phyloP scores from a whole-genome alignment of 1,140 invertebrate genomes.

The Aphidius gifuensis region DNA sequence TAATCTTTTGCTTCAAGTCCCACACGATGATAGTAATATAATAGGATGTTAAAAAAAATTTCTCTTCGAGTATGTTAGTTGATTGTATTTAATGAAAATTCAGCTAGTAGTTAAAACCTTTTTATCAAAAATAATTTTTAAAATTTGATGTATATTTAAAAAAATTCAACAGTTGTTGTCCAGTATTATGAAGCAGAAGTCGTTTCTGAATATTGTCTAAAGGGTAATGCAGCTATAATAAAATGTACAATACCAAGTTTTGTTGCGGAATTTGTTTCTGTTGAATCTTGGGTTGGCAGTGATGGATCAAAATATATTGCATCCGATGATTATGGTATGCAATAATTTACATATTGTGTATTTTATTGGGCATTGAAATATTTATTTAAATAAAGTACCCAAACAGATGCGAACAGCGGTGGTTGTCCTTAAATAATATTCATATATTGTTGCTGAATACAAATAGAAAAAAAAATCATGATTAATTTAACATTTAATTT shows the following conservation, averaged over 20 bases:
- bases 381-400: slow-evolving; percentile 5
- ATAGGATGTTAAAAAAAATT: too few relatives aligned
- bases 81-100: too few relatives aligned
- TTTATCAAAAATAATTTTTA: too few relatives aligned
- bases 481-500: background rate
- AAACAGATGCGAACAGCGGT: slow-evolving; percentile 17
- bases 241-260: slow-evolving; percentile 92
- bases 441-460: too few relatives aligned
- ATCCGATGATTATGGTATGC: slow-evolving; percentile 56
- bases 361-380: background rate
- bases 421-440: slow-evolving; percentile 8
- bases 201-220: slow-evolving; percentile 89
- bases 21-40: too few relatives aligned
- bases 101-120: too few relatives aligned
- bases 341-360: slow-evolving; percentile 1
- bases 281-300: slow-evolving; percentile 84
- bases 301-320: slow-evolving; percentile 67
- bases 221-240: slow-evolving; percentile 86
- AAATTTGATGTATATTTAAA: too few relatives aligned
- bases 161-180: slow-evolving; percentile 69
- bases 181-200: slow-evolving; percentile 89
- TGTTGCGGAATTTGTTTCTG: slow-evolving; percentile 85
- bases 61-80: too few relatives aligned
- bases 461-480: too few relatives aligned
- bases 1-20: too few relatives aligned